These are phyloP conservation scores for Callopanchax toddi DNA, from an alignment of 2,113 vertebrate species.

Conservation along the genomic window DNA sequence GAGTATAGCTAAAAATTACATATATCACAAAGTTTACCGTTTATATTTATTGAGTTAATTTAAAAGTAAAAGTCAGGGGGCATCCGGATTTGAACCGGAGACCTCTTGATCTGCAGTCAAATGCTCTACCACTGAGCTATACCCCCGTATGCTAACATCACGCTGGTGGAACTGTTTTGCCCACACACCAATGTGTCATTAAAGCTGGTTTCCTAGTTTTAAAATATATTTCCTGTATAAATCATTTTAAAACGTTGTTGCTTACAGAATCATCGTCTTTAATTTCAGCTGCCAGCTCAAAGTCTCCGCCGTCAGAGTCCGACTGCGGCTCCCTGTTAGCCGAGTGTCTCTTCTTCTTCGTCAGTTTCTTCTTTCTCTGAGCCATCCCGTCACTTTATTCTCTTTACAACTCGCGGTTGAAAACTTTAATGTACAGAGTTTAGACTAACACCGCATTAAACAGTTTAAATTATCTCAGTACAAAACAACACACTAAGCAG, in stretches of 20 bases:
- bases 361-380: conserved; percentile 78
- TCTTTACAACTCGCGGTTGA: neutral
- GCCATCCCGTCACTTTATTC: conserved; percentile 65
- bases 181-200: no score
- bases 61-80: conserved; percentile 65
- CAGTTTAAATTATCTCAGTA: neutral
- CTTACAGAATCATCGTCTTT: conserved; percentile 75
- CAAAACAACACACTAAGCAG: conserved; percentile 33
- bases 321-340: conserved; percentile 59
- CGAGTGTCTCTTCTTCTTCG: conserved; percentile 72
- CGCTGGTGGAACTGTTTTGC: neutral
- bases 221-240: no score
- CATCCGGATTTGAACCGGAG: conserved; percentile 86
- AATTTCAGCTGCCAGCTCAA: conserved; percentile 71
- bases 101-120: conserved; percentile 89
- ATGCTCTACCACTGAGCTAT: conserved; percentile 89
- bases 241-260: neutral
- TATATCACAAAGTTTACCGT: no score
- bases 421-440: neutral
- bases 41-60: no score
- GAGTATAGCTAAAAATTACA: no score
- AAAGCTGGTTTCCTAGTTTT: no score
- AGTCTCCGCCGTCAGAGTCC: conserved; percentile 77
- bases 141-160: conserved; percentile 64
- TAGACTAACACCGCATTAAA: neutral